Percentiles rank a stretch among this genome's conserved stretches.
These are phyloP conservation scores for Tragelaphus scriptus DNA, from an alignment of 2,113 vertebrate genomes.

Conservation along the genomic window DNA sequence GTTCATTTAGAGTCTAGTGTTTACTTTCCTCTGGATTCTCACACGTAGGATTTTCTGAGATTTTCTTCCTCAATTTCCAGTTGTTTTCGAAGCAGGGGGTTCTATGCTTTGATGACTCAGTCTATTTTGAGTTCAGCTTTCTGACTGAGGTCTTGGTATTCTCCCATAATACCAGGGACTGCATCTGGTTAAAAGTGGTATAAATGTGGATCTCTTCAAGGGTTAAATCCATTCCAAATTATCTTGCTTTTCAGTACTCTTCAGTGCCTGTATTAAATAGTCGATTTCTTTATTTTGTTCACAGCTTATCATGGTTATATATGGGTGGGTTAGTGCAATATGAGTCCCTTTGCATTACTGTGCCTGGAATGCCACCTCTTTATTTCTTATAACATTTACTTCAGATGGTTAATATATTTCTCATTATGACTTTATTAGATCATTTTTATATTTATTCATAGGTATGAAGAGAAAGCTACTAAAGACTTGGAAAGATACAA, in stretches of 20 bases:
- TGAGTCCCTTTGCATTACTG: not conserved
- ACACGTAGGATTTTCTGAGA: not conserved
- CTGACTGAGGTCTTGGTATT: not conserved
- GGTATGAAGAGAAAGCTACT: slow-evolving; percentile 90
- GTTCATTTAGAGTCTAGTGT: not conserved
- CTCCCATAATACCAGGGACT: not conserved
- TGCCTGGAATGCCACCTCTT: not conserved
- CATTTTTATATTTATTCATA: slow-evolving; percentile 63
- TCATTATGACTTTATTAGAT: slow-evolving; percentile 17
- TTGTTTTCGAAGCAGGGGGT: slow-evolving; percentile 15
- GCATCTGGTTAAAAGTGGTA: not conserved
- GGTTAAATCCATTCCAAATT: not conserved
- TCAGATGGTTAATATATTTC: not conserved
- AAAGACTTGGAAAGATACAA: slow-evolving; percentile 86
- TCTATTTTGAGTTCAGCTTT: not conserved
- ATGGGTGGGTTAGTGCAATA: not conserved
- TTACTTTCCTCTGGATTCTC: slow-evolving; percentile 3
- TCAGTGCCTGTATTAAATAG: not conserved
- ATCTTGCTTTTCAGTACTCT: not conserved
- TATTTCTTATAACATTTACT: not conserved
- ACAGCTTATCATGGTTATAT: not conserved
- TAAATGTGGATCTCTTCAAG: not conserved
- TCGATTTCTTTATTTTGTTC: not conserved
- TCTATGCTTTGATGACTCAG: not conserved
- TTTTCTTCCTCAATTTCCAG: slow-evolving; percentile 1